Percentiles rank a stretch among this genome's conserved stretches.
These are phyloP conservation scores for Danio choprae DNA, from an alignment of 2,797 vertebrate genomes.

Conservation along the genomic window DNA sequence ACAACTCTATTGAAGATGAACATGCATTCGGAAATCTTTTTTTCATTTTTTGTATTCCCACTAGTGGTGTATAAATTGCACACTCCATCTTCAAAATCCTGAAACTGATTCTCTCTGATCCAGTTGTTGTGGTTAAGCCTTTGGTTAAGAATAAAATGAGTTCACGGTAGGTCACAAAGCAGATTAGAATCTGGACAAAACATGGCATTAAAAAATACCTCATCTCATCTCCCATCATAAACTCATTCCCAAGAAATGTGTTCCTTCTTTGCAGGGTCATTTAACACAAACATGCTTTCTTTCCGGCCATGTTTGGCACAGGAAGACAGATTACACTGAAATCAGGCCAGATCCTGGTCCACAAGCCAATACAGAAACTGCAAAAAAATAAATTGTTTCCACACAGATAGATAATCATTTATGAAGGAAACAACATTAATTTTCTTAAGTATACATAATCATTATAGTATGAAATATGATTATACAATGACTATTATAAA, in stretches of 20 bases:
- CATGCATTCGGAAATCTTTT: neutral
- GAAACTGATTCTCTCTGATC: slow-evolving; percentile 3
- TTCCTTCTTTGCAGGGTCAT: slow-evolving; percentile 50
- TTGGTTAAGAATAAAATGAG: slow-evolving; percentile 57
- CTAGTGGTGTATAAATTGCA: neutral
- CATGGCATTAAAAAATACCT: slow-evolving; percentile 42
- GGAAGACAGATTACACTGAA: slow-evolving; percentile 33
- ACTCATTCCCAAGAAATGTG: slow-evolving; percentile 6
- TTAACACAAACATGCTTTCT: slow-evolving; percentile 36
- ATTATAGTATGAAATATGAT: neutral
- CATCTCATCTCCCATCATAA: slow-evolving; percentile 28
- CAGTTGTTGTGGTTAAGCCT: slow-evolving; percentile 31
- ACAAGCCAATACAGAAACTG: slow-evolving; percentile 31
- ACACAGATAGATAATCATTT: no score
- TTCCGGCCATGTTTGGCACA: slow-evolving; percentile 24
- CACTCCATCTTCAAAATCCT: neutral
- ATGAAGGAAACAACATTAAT: neutral
- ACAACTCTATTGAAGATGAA: neutral
- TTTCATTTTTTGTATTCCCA: slow-evolving; percentile 1
- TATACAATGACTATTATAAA: neutral
- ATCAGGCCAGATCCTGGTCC: slow-evolving; percentile 15
- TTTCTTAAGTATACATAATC: neutral
- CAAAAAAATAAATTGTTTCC: slow-evolving; percentile 31
- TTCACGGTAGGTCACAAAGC: slow-evolving; percentile 62
- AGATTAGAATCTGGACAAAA: slow-evolving; percentile 60